Base-by-base conservation (phyloP, 2,113 vertebrate genomes). In the Rhombomys opimus region DNA sequence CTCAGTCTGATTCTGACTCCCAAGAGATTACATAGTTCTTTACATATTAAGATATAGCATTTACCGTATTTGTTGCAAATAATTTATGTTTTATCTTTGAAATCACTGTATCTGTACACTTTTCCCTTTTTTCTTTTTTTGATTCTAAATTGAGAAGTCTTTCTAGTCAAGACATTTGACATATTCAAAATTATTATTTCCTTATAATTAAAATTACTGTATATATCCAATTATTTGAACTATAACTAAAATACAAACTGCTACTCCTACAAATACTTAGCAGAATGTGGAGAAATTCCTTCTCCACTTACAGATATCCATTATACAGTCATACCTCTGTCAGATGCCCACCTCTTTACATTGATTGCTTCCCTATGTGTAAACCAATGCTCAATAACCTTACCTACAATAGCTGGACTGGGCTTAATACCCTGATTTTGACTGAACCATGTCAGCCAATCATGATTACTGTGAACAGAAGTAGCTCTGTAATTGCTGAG, bases 71-170 rank as follows among this genome's bases (percentile, higher is more conserved):
- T 81, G 3, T 54, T 87, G 77, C 65, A 93, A 54, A 61, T 90
- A 81, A 57, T 15, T 87, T 87, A 54, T 14, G 35, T 67, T 6
- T 46, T 77, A 92, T 87, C 17, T 90, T 35, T 93, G 46, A 90
- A 75, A 46, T 57, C 18, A 65, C 63, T 72, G 75, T 70, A 87
- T 89, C 68, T 82, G 70, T 9, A 32, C 30, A 57, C 38, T 67
- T 82, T 41, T 27, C 61, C 10, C 18, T 13, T 76, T 78, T 82
- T 95, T 91, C 14, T 78, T 86, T 91, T 6, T 46, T 22, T 86
- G 59, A 35, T 82, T 95, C 91, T 92, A 87, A 85, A 87, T 75
- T 75, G 54, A 59, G 54, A 80, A 81, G 18, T 81, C 30, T 95
- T 32, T 92, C 38, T 52, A 78, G 61, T 72, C 30, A 78, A 90